phyloP scores from a whole-genome alignment of 2,797 vertebrate species.

The Ceyx erithaca region DNA sequence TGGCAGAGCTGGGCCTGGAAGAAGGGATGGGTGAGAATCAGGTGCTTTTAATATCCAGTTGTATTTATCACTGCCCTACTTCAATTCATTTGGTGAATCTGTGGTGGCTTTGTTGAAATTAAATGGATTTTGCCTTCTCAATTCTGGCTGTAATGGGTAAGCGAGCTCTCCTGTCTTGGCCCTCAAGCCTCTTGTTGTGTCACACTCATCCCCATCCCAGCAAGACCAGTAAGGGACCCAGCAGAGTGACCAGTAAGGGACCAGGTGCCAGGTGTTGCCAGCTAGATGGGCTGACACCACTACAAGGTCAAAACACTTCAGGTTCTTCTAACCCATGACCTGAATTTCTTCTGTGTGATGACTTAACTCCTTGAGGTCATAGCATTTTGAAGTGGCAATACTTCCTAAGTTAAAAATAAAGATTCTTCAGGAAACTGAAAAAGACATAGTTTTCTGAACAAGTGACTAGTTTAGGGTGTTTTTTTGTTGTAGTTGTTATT shows the following conservation, averaged over 20 bases:
- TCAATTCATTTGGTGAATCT: too few relatives aligned
- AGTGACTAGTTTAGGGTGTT: not conserved
- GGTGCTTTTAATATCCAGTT: not conserved
- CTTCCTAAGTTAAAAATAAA: conserved; percentile 34
- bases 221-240: not conserved
- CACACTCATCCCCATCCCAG: not conserved
- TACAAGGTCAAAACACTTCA: not conserved
- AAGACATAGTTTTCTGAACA: conserved; percentile 21
- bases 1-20: not conserved
- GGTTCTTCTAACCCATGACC: not conserved
- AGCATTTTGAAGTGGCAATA: not conserved
- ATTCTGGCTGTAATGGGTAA: not conserved
- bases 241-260: not conserved
- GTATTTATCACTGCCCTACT: not conserved
- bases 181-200: not conserved
- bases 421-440: conserved; percentile 8
- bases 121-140: not conserved
- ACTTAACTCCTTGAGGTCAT: not conserved
- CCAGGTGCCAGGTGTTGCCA: not conserved
- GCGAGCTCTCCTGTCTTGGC: not conserved
- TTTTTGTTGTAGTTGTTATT: not conserved
- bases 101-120: not conserved
- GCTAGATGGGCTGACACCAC: not conserved
- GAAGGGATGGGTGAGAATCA: not conserved
- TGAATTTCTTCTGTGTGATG: not conserved